These are phyloP conservation scores for Callimorpha dominula DNA, from an alignment of 2,888 invertebrate species.

Conservation along the genomic window DNA sequence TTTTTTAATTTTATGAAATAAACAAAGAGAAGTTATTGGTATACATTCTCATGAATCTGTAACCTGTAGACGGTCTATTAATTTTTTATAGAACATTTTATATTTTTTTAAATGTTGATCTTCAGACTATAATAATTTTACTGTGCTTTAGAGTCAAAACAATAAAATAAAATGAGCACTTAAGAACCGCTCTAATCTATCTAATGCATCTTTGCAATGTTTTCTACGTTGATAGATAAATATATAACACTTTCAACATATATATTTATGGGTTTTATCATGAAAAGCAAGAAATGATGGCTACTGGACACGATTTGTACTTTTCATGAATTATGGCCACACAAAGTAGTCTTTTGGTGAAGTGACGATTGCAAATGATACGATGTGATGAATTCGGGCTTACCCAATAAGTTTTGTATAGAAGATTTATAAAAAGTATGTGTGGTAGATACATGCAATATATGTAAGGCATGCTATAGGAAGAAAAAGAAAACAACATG, in stretches of 20 bases:
- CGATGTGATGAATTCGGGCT: constrained; percentile 64
- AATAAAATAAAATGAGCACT: neutral
- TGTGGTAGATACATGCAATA: constrained; percentile 66
- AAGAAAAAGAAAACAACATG: constrained; percentile 65
- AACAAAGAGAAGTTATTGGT: neutral
- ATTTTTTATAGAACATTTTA: neutral
- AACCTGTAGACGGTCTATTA: neutral
- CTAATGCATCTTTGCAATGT: constrained; percentile 83
- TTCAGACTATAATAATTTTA: neutral
- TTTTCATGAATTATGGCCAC: constrained; percentile 70
- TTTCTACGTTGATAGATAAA: constrained; percentile 61
- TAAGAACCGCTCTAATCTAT: constrained; percentile 38
- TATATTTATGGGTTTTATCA: constrained; percentile 42
- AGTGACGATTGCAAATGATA: constrained; percentile 61
- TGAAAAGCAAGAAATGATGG: constrained; percentile 49
- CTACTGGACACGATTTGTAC: constrained; percentile 24
- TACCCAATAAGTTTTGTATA: constrained; percentile 54
- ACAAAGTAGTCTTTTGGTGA: constrained; percentile 80
- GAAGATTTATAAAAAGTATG: constrained; percentile 31
- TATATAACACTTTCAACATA: constrained; percentile 27
- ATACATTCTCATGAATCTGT: neutral
- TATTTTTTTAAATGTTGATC: neutral
- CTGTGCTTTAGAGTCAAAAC: neutral
- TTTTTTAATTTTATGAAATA: neutral
- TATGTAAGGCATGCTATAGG: constrained; percentile 69